phyloP scores from a whole-genome alignment of 2,797 vertebrate species.

The Sciurus carolinensis region DNA sequence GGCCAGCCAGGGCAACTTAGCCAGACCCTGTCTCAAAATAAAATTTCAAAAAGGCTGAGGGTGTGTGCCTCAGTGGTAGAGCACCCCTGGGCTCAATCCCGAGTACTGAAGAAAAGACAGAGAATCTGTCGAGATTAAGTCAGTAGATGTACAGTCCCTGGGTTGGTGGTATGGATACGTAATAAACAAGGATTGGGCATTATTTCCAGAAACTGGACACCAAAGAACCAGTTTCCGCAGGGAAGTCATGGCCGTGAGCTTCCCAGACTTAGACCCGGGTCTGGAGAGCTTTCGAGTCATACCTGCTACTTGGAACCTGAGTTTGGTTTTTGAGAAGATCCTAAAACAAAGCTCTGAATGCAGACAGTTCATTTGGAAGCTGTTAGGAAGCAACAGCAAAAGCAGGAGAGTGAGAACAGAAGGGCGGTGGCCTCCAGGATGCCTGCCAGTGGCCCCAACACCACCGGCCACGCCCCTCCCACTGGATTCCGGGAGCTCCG shows the following conservation, averaged over 20 bases:
- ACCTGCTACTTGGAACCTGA: background rate
- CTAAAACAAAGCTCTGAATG: background rate
- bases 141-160: background rate
- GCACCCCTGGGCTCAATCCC: no score
- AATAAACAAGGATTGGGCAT: background rate
- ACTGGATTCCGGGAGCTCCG: background rate
- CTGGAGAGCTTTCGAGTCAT: background rate
- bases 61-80: no score
- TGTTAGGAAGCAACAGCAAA: background rate
- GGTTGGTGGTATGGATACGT: background rate
- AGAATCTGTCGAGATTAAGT: background rate
- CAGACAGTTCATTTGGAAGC: background rate
- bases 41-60: no score
- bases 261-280: background rate
- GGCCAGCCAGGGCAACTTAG: no score
- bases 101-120: no score
- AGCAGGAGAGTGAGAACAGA: background rate
- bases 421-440: background rate
- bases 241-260: background rate
- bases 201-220: background rate
- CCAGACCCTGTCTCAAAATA: no score
- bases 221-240: rapidly evolving
- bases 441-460: rapidly evolving
- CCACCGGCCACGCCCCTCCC: rapidly evolving
- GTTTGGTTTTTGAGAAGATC: background rate